Evolutionary conservation across 2,113 vertebrate species (phyloP).

Genomic region (Odocoileus virginianus): DNA sequence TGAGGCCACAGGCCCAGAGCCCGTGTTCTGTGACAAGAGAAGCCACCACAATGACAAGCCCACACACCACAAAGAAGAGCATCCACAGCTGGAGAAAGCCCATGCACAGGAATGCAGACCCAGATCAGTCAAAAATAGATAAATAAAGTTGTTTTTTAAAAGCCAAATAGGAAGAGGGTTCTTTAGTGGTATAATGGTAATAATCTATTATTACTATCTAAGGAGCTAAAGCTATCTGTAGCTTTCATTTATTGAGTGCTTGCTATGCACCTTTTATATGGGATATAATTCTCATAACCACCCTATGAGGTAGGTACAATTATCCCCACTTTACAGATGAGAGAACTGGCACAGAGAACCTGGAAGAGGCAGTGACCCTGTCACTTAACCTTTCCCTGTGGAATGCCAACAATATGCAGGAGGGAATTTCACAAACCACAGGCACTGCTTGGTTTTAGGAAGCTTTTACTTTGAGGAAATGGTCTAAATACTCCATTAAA

Average conservation of each 20-base stretch:
- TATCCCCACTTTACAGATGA: background rate
- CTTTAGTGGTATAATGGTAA: background rate
- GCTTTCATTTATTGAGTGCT: background rate
- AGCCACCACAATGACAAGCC: background rate
- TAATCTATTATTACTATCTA: background rate
- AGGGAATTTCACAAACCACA: background rate
- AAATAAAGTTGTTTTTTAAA: background rate
- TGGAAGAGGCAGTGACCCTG: background rate
- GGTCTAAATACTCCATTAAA: background rate
- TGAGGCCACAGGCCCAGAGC: background rate
- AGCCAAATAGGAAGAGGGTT: background rate
- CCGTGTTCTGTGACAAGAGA: background rate
- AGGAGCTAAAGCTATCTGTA: background rate
- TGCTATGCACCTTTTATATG: background rate
- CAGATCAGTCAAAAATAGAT: background rate
- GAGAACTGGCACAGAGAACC: background rate
- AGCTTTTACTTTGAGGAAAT: background rate
- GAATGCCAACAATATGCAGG: background rate
- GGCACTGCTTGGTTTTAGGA: background rate
- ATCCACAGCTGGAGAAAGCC: background rate
- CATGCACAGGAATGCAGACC: background rate
- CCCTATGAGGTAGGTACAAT: background rate
- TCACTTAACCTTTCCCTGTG: background rate
- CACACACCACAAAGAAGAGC: background rate
- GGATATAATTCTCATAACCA: background rate